These are phyloP conservation scores for Oopsacas minuta DNA, from an alignment of 37 sponge, comb jelly and placozoan genomes.

Conservation along the genomic window DNA sequence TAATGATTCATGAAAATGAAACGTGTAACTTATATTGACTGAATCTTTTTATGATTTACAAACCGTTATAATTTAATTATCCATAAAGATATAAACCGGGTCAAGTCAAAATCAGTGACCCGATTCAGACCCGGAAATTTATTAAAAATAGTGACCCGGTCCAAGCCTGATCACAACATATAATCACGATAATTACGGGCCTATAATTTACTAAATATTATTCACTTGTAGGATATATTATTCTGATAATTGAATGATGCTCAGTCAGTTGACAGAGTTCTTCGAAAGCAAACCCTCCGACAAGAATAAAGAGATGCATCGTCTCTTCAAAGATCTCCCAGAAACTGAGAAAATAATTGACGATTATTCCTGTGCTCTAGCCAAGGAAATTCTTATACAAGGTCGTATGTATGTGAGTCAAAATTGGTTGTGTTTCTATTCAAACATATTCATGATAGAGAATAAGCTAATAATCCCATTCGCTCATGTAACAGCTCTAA, in stretches of 20 bases:
- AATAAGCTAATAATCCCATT: conserved; percentile 83
- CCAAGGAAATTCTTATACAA: conserved; percentile 81
- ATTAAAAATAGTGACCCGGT: too few species aligned
- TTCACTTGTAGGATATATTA: too few species aligned
- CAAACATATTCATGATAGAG: conserved; percentile 95
- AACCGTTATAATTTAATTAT: too few species aligned
- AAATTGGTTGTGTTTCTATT: conserved; percentile 92
- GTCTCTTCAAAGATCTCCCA: conserved; percentile 69
- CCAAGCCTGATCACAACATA: too few species aligned
- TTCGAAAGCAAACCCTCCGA: conserved; percentile 20
- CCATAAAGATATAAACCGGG: too few species aligned
- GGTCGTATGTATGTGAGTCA: conserved; percentile 85
- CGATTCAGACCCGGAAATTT: too few species aligned
- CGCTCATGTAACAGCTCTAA: conserved; percentile 46
- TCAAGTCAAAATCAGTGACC: too few species aligned
- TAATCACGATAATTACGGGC: too few species aligned
- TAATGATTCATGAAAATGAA: too few species aligned
- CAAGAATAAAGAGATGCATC: conserved; percentile 79
- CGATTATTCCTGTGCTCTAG: conserved; percentile 88
- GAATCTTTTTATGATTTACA: too few species aligned
- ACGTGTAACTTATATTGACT: too few species aligned
- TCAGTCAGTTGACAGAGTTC: neutral
- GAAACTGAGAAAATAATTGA: conserved; percentile 73
- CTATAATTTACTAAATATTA: too few species aligned
- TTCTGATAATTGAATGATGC: neutral